Conservation (phyloP, 35 echinoderm and acorn worm genomes). For the Chiridota heheva region DNA sequence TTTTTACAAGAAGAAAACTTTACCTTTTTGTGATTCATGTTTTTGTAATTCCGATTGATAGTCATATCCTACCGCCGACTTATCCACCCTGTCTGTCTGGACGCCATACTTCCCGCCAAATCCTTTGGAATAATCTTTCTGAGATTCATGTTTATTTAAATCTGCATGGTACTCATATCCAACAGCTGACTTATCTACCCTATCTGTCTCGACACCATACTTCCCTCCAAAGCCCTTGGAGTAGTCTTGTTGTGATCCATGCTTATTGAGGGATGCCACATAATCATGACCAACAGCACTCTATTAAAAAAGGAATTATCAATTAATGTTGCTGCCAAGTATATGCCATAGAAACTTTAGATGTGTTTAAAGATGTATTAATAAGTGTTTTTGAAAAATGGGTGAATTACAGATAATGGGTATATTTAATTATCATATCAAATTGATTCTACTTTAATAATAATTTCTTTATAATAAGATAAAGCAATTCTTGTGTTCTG, state of each 20-base stretch:
- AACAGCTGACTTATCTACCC: slow-evolving; percentile 69
- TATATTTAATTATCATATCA: no score
- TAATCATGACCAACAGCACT: slow-evolving; percentile 62
- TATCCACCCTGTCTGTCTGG: slow-evolving; percentile 74
- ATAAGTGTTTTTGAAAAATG: no score
- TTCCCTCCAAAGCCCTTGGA: slow-evolving; percentile 93
- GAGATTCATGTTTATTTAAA: slow-evolving; percentile 78
- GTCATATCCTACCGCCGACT: slow-evolving; percentile 69
- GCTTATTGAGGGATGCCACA: slow-evolving; percentile 45
- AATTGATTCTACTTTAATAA: no score
- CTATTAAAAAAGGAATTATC: slow-evolving; percentile 21
- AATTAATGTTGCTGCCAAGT: no score
- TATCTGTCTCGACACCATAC: slow-evolving; percentile 81
- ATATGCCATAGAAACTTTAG: no score
- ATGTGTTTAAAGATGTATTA: no score
- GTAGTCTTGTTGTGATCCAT: slow-evolving; percentile 79
- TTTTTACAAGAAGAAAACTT: neutral
- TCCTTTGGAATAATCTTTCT: slow-evolving; percentile 90
- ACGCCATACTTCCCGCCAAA: slow-evolving; percentile 92
- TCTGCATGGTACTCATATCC: slow-evolving; percentile 84
- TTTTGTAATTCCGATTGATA: slow-evolving; percentile 65
- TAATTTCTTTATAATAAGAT: no score
- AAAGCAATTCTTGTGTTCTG: no score
- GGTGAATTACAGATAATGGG: no score
- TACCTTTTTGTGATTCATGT: slow-evolving; percentile 88